Evolutionary conservation across 2,113 vertebrate genomes (phyloP).

Genomic region (Myotis brandtii): DNA sequence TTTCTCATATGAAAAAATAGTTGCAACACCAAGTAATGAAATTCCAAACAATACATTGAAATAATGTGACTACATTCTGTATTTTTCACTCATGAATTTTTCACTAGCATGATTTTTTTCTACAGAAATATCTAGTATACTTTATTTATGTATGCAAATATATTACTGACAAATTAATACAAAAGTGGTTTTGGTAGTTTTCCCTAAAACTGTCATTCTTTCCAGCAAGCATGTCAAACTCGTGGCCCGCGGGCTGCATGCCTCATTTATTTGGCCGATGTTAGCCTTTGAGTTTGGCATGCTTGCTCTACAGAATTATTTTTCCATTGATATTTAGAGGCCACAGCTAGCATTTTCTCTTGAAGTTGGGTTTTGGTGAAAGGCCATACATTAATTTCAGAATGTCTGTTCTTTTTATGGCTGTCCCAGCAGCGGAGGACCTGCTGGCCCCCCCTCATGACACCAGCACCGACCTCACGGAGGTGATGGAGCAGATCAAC

Average conservation of each 20-base stretch:
- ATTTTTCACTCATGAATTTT: slow-evolving; percentile 57
- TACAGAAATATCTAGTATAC: background rate
- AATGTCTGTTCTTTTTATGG: background rate
- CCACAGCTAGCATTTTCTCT: slow-evolving; percentile 19
- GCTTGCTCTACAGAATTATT: background rate
- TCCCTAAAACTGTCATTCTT: slow-evolving; percentile 53
- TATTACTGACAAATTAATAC: slow-evolving; percentile 47
- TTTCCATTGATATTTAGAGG: slow-evolving; percentile 25
- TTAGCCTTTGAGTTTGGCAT: no score
- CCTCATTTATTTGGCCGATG: no score
- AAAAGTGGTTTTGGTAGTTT: slow-evolving; percentile 37
- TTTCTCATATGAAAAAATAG: slow-evolving; percentile 46
- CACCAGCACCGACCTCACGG: slow-evolving; percentile 94
- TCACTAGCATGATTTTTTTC: background rate
- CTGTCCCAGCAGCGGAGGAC: slow-evolving; percentile 87
- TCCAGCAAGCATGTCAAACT: background rate
- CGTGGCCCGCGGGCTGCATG: no score
- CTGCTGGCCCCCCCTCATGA: slow-evolving; percentile 90
- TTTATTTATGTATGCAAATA: slow-evolving; percentile 70
- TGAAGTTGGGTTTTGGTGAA: background rate
- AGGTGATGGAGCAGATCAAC: slow-evolving; percentile 98
- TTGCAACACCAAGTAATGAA: slow-evolving; percentile 62
- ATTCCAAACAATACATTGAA: slow-evolving; percentile 1
- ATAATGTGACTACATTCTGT: slow-evolving; percentile 41
- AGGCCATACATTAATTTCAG: background rate